These are phyloP conservation scores for Novumbra hubbsi DNA, from an alignment of 2,797 vertebrate genomes.

Conservation along the genomic window DNA sequence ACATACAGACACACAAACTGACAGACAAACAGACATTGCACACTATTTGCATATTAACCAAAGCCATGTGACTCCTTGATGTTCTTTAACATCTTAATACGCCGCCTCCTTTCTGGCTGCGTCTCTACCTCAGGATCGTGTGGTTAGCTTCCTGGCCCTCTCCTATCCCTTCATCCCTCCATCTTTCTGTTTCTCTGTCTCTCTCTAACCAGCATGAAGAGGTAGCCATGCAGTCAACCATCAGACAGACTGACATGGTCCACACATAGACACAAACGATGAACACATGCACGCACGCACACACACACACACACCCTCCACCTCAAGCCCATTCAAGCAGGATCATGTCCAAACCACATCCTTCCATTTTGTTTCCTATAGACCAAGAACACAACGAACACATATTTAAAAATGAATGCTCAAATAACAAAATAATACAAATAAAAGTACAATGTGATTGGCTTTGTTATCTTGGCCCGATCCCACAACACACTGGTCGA, in stretches of 20 bases:
- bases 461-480: conserved; percentile 31
- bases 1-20: conserved; percentile 10
- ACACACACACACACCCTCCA: conserved; percentile 4
- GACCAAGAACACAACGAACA: conserved; percentile 42
- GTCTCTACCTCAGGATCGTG: conserved; percentile 54
- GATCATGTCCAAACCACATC: conserved; percentile 12
- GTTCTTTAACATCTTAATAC: conserved; percentile 64
- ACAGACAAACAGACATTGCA: conserved; percentile 12
- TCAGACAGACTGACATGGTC: conserved; percentile 71
- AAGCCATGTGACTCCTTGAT: conserved; percentile 70
- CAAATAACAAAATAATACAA: conserved; percentile 43
- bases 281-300: conserved; percentile 1
- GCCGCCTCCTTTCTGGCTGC: conserved; percentile 53
- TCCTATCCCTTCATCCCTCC: conserved; percentile 52
- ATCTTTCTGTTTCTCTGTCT: conserved; percentile 40
- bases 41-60: conserved; percentile 50
- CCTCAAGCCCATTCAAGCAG: neutral
- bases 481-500: neutral
- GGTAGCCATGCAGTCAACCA: conserved; percentile 75
- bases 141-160: conserved; percentile 6
- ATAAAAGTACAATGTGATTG: conserved; percentile 49
- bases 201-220: conserved; percentile 72
- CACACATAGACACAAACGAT: conserved; percentile 30
- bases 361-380: conserved; percentile 45
- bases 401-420: neutral